A percentile compares a stretch with the other conserved stretches of the same genome.
phyloP scores from a whole-genome alignment of 1,140 invertebrate species.

The Monomorium pharaonis region DNA sequence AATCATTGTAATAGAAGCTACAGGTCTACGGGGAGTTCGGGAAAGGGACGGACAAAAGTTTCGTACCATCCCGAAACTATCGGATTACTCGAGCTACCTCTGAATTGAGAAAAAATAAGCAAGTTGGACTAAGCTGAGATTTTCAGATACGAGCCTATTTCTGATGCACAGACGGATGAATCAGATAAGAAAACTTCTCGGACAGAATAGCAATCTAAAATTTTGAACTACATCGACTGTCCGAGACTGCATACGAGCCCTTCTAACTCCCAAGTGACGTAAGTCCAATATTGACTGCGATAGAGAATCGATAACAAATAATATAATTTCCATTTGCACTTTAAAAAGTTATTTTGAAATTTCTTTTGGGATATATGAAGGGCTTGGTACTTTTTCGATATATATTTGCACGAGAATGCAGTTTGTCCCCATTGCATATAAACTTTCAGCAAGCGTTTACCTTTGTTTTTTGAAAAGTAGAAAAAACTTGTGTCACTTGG shows the following conservation, averaged over 20 bases:
- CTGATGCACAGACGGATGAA: constrained; percentile 17
- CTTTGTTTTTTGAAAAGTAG: background rate
- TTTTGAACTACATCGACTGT: constrained; percentile 2
- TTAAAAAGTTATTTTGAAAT: constrained; percentile 15
- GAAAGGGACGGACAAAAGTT: constrained; percentile 16
- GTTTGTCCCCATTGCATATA: background rate
- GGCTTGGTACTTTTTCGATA: background rate
- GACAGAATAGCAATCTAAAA: constrained; percentile 53
- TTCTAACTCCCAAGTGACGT: constrained; percentile 7
- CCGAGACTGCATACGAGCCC: constrained; percentile 1
- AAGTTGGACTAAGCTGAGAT: constrained; percentile 62
- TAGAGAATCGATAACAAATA: background rate
- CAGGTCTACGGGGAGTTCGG: constrained; percentile 35
- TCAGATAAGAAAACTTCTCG: constrained; percentile 41
- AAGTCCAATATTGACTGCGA: background rate
- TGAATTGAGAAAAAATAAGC: constrained; percentile 56
- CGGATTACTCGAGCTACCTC: constrained; percentile 53
- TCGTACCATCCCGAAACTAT: constrained; percentile 52
- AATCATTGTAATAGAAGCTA: constrained; percentile 61
- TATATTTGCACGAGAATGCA: background rate
- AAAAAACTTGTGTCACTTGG: constrained; percentile 14
- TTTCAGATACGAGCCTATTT: constrained; percentile 53
- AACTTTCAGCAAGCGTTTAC: background rate
- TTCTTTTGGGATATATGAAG: background rate
- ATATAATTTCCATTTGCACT: constrained; percentile 4